Base-by-base conservation (phyloP, 2,797 vertebrate species). In the Lacerta agilis region DNA sequence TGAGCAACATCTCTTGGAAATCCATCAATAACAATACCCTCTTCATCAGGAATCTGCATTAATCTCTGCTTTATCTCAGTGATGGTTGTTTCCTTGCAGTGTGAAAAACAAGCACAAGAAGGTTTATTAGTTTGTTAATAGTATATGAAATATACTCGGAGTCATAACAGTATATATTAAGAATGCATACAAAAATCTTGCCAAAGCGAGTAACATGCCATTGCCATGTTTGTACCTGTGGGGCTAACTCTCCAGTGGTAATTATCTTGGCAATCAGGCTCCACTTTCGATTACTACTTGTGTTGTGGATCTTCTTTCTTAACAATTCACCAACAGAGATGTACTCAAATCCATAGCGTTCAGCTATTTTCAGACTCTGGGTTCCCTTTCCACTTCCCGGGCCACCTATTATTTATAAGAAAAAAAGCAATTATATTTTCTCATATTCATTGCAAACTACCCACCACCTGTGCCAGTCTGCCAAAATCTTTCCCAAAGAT, bases 201-300 rank as follows among this genome's bases (percentile, higher is more conserved):
- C 2, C 0, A 83, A 88, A 90, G 76, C 18, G 87, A 86, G 84
- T 72, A 84, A 23, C 61, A 91, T 61, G 41, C 27, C 36, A n/a
- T 71, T 38, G 79, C 81, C 33, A 82, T 11, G 0, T 1, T 11
- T 43, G 86, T 98, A 99, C 99, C 98, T 99, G 99, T 67, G 99
- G 99, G 55, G 99, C 99, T 96, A 99, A 93, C 94, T 99, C 99
- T 90, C 99, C 99, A 4, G 98, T 99, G 93, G 99, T 99, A 96
- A 99, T 99, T 95, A 99, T 99, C 96, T 98, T 99, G 58, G 99
- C 99, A 75, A 99, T 99, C 88, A 99, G 97, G 94, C 99, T 99
- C 99, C 99, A 99, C 94, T 99, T 99, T 88, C 99, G 97, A 94
- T 99, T 99, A 96, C 98, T 99, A 95, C 98, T 99, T 91, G 99